Percentiles rank a stretch among this genome's conserved stretches.
Evolutionary conservation across 2,113 vertebrate genomes (phyloP).

Genomic region (Tetrax tetrax): DNA sequence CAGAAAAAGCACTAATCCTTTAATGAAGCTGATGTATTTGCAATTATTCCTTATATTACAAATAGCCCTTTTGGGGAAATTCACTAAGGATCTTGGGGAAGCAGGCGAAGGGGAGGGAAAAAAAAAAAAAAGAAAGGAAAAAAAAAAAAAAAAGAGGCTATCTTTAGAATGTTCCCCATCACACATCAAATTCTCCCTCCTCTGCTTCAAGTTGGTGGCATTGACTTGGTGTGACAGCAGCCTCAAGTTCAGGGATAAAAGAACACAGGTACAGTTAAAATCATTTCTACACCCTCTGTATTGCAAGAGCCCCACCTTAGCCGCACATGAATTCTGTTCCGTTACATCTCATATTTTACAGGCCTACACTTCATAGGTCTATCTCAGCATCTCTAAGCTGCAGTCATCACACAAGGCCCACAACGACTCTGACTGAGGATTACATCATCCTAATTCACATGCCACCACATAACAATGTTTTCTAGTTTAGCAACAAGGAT

Average conservation of each 20-base stretch:
- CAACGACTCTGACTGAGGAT: not conserved
- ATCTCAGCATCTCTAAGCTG: not conserved
- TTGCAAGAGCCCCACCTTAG: not conserved
- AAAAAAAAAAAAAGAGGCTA: not conserved
- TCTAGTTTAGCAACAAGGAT: conserved; percentile 32
- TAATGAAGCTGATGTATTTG: not conserved
- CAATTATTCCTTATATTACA: not conserved
- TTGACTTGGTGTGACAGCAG: not conserved
- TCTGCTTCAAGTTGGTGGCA: not conserved
- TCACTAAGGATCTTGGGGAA: not conserved
- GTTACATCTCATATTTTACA: not conserved
- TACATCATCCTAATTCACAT: conserved; percentile 34
- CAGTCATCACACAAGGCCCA: not conserved
- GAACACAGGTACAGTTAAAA: not conserved
- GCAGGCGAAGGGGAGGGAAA: not conserved
- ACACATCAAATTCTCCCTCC: not conserved
- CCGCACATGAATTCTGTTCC: not conserved
- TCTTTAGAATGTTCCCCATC: not conserved
- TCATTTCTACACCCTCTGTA: not conserved
- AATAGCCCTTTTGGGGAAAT: not conserved
- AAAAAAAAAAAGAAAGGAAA: not conserved
- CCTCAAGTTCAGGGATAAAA: not conserved
- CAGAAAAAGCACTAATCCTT: not conserved
- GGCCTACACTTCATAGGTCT: not conserved
- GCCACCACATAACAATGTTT: conserved; percentile 21